Conservation (phyloP, 2,888 invertebrate genomes). For the Parnassius apollo region DNA sequence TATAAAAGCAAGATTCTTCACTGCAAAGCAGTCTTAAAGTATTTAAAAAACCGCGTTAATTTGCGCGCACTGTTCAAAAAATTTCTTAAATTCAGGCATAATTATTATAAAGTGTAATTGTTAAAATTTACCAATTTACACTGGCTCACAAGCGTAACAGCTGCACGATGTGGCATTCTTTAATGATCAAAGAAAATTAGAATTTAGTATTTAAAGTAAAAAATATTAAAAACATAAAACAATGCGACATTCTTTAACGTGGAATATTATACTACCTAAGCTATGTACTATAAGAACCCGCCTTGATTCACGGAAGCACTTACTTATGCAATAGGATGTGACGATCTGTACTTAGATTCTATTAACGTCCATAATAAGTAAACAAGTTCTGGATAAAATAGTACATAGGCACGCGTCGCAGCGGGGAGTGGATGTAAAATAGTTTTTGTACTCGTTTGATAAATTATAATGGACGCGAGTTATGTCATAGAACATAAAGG, state of each 20-base stretch:
- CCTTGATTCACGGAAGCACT: conserved; percentile 57
- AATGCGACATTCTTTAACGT: conserved; percentile 8
- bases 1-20: conserved; percentile 30
- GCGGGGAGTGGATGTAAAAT: conserved; percentile 58
- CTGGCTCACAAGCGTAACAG: no score
- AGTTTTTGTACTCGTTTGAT: conserved; percentile 63
- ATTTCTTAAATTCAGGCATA: neutral
- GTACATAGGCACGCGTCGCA: conserved; percentile 71
- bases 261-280: neutral
- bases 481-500: conserved; percentile 53
- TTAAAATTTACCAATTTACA: no score
- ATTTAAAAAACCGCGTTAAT: neutral
- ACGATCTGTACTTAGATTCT: conserved; percentile 54
- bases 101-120: no score
- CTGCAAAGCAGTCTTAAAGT: neutral
- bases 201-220: conserved; percentile 6
- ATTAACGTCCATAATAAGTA: conserved; percentile 59
- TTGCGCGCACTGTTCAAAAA: neutral
- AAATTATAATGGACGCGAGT: conserved; percentile 70
- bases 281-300: conserved; percentile 38
- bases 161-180: no score
- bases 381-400: conserved; percentile 55
- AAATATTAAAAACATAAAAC: neutral
- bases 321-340: conserved; percentile 49
- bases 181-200: neutral